Base-by-base conservation (phyloP, 30 jellyfish, hydroid and myxozoan species). In the Aurelia aurita region DNA sequence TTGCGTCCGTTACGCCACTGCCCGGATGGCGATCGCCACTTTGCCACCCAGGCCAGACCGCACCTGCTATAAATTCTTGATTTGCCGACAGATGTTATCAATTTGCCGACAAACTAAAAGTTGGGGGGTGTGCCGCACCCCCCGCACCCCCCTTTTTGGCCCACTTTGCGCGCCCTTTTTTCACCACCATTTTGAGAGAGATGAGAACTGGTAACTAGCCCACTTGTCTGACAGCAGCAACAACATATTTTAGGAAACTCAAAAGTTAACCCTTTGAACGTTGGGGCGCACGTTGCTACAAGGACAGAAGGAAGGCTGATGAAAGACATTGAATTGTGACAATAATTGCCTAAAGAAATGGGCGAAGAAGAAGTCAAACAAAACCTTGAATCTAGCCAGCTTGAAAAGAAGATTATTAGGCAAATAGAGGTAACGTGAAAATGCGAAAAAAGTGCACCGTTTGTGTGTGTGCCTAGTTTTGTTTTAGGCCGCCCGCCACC, bases 381-480 rank as follows among this genome's bases (percentile, higher is more conserved):
- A 15, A 51, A 21, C 12, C 32, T 68, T 18, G 59, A 63, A 46
- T 57, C 86, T 9, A 47, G 76, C 69, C 89, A 77, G 54, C 91
- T 90, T 23, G 97, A 90, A 67, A 74, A 90, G 85, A 90, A 90
- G 80, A 77, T 90, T 15, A 90, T 90, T 49, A 75, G 90, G 63
- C 97, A 90, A 75, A 69, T 90, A 14, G 97, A 90, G 93, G 97
- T 90, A 70, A 9, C 31, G 14, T 39, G 51, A 39, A 27, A 4
- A 7, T 14, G 43, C 49, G 15, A 34, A 49, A 20, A 11, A n/a
- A n/a, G n/a, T 43, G 26, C 68, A 15, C 10, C 64, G 64, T 68
- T 68, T 68, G 1, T 43, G 8, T 29, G 35, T n/a, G n/a, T n/a
- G n/a, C n/a, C n/a, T n/a, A n/a, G n/a, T n/a, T n/a, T n/a, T n/a